Conservation (phyloP, 2,888 invertebrate genomes). For the Harpalus rubripes region DNA sequence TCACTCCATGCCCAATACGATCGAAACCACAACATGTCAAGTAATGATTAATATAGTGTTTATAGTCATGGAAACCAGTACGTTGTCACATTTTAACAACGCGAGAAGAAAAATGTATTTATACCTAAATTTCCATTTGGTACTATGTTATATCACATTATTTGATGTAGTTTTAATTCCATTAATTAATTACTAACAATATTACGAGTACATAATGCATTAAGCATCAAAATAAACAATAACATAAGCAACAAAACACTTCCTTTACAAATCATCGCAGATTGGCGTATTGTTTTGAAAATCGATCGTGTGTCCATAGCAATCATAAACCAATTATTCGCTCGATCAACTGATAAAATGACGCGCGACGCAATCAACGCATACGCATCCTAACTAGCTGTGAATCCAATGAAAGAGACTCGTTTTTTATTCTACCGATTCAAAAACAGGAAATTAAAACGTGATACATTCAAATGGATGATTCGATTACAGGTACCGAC, state of each 20-base stretch:
- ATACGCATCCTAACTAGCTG: neutral
- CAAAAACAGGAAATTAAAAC: slow-evolving; percentile 19
- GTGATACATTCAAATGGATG: slow-evolving; percentile 28
- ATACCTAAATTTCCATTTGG: too few species aligned
- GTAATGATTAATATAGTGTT: too few species aligned
- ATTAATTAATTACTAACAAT: too few species aligned
- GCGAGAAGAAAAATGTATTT: too few species aligned
- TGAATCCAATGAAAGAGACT: slow-evolving; percentile 20
- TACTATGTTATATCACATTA: too few species aligned
- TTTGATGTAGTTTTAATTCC: too few species aligned
- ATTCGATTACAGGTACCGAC: slow-evolving; percentile 8
- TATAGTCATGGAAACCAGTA: too few species aligned
- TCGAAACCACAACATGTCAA: too few species aligned
- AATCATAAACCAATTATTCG: slow-evolving; percentile 72
- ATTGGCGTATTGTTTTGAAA: slow-evolving; percentile 52
- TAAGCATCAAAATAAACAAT: neutral
- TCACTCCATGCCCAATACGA: too few species aligned
- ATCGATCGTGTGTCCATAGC: slow-evolving; percentile 64
- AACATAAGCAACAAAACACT: neutral
- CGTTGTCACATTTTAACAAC: too few species aligned
- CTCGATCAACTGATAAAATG: slow-evolving; percentile 70
- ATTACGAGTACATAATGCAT: neutral
- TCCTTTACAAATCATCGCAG: neutral
- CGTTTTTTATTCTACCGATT: neutral
- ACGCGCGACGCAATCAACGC: slow-evolving; percentile 52